phyloP scores from a whole-genome alignment of 2,113 vertebrate genomes.

The Alouatta palliata region DNA sequence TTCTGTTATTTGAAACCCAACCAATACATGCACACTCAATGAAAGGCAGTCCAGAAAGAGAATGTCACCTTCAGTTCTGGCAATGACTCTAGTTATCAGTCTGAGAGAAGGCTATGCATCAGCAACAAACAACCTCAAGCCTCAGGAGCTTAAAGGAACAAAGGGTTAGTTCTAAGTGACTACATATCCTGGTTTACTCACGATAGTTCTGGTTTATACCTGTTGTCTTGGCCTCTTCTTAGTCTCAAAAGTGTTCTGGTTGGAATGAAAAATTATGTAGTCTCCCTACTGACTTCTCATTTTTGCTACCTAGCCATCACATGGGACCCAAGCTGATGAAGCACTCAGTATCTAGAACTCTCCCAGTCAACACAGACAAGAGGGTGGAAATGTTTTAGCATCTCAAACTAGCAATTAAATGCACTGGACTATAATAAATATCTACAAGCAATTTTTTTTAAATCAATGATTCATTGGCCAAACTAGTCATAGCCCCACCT shows the following conservation, averaged over 20 bases:
- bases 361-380: neutral
- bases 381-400: neutral
- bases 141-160: neutral
- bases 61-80: neutral
- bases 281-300: neutral
- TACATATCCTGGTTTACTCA: neutral
- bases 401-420: neutral
- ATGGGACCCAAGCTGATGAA: neutral
- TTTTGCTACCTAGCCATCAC: neutral
- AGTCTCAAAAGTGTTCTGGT: neutral
- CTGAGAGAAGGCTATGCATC: neutral
- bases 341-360: neutral
- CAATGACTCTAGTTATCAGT: neutral
- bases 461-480: neutral
- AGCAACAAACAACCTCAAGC: neutral
- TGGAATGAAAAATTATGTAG: neutral
- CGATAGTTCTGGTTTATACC: neutral
- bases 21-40: neutral
- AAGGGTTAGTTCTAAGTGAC: neutral
- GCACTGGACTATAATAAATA: neutral
- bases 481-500: neutral
- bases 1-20: neutral
- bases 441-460: neutral
- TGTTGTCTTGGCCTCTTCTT: neutral
- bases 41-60: neutral